Evolutionary conservation across 2,888 invertebrate species (phyloP), one percentile per base, ranked within the genome.

Genomic region (Drosophila mettleri): DNA sequence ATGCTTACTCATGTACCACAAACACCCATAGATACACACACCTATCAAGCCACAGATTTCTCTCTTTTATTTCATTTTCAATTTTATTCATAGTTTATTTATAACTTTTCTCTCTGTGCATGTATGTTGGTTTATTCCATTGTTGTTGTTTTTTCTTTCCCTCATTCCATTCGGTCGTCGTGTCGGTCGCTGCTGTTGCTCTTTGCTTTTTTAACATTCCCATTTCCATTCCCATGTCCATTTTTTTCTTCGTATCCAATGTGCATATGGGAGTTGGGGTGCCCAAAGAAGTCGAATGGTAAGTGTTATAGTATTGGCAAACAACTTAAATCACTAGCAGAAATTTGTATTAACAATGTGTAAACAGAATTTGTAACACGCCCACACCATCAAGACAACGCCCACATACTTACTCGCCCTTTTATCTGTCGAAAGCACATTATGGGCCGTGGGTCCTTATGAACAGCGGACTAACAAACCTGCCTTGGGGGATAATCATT

Each of bases 71-170:
- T 74, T 68, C 54, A 53, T 73, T 69, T 68, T 41, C 29, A 64
- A 55, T 53, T 78, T 80, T 82, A 80, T 79, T 79, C 86, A 80
- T 80, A 85, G 80, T 90, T 89, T 90, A 90, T 90, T 90, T 90
- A 88, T 90, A 90, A 83, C 90, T 83, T 88, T 81, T 80, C 81
- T 86, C 87, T 90, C 81, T 52, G 52, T 58, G 57, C 63, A 39
- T 71, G 65, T 61, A 65, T 70, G 55, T 51, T 57, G 24, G 14
- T 51, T 59, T 65, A 58, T 62, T 60, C 72, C 46, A 61, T 54
- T 58, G 36, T 52, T 54, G 39, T 48, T 59, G 34, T 36, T 54
- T 60, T 53, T 43, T 58, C 49, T 66, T 52, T 34, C 45, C 53
- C 49, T 73, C 65, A 69, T 73, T 73, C 61, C 69, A 73, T 77